Conservation (phyloP, 2,113 vertebrate species). For the Cynoglossus semilaevis region DNA sequence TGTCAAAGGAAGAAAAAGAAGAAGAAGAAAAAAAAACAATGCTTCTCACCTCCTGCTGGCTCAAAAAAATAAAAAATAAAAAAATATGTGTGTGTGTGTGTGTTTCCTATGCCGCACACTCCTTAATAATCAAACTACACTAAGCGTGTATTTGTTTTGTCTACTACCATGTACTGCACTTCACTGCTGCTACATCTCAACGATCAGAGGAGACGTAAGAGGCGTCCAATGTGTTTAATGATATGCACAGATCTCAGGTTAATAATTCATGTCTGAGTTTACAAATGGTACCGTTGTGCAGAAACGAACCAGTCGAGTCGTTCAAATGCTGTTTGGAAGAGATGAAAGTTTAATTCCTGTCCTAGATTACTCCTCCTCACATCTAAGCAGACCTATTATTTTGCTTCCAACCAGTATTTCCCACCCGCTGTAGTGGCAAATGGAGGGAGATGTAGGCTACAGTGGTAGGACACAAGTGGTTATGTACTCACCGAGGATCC, state of each 20-base stretch:
- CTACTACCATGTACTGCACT: slow-evolving; percentile 19
- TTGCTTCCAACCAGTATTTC: slow-evolving; percentile 47
- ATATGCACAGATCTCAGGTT: slow-evolving; percentile 67
- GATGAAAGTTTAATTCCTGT: slow-evolving; percentile 78
- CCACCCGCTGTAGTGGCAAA: slow-evolving; percentile 49
- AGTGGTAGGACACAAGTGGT: slow-evolving; percentile 42
- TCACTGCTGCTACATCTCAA: slow-evolving; percentile 35
- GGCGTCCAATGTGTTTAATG: slow-evolving; percentile 51
- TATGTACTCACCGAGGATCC: slow-evolving; percentile 51
- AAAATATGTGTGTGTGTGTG: slow-evolving; percentile 6
- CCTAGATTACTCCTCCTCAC: slow-evolving; percentile 71
- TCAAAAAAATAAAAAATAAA: too few relatives aligned
- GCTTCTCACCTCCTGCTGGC: not conserved
- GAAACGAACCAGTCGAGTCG: slow-evolving; percentile 67
- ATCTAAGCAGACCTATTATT: slow-evolving; percentile 69
- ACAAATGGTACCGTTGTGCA: slow-evolving; percentile 74
- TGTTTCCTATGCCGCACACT: slow-evolving; percentile 4
- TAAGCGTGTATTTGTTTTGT: too few relatives aligned
- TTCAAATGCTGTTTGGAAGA: slow-evolving; percentile 71
- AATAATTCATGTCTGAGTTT: slow-evolving; percentile 76
- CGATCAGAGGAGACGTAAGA: slow-evolving; percentile 57
- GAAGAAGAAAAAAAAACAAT: slow-evolving; percentile 1
- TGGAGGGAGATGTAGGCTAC: slow-evolving; percentile 52
- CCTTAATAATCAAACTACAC: too few relatives aligned
- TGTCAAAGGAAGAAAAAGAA: slow-evolving; percentile 1